A percentile compares a stretch with the other conserved stretches of the same genome.
Evolutionary conservation across 2,797 vertebrate genomes (phyloP).

Genomic region (Anniella stebbinsi): DNA sequence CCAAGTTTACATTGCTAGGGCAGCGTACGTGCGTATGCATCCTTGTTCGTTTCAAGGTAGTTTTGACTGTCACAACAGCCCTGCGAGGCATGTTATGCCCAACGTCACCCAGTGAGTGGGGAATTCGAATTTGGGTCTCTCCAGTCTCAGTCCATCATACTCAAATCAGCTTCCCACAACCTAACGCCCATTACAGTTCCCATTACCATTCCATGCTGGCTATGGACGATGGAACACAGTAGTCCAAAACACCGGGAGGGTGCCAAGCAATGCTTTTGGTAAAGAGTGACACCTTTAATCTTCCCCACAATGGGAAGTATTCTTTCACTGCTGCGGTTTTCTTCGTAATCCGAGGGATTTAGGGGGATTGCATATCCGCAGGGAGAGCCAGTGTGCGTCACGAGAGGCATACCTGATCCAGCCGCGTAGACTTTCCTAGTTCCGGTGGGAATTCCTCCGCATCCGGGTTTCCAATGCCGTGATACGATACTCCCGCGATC

Average conservation of each 20-base stretch:
- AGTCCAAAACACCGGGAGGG: too few species aligned
- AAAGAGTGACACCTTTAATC: slow-evolving; percentile 11
- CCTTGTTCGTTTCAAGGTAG: background rate
- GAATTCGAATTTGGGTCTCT: background rate
- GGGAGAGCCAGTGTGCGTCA: background rate
- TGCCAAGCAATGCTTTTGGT: background rate
- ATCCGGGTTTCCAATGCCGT: background rate
- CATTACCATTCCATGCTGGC: too few species aligned
- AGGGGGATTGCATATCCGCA: slow-evolving; percentile 5
- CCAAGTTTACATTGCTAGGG: background rate
- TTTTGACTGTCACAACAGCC: background rate
- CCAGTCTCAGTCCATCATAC: fast-evolving
- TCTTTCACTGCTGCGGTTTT: slow-evolving; percentile 26
- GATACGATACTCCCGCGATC: background rate
- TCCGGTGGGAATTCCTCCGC: background rate
- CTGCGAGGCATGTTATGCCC: too few species aligned
- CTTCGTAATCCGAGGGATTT: slow-evolving; percentile 7
- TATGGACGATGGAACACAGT: too few species aligned
- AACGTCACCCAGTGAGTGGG: background rate
- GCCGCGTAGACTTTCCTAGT: background rate
- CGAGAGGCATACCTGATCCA: background rate
- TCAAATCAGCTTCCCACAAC: too few species aligned
- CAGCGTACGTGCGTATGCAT: background rate
- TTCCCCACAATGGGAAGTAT: slow-evolving; percentile 13
- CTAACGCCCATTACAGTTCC: too few species aligned